Conservation (phyloP, 2,888 invertebrate genomes). For the Crossocerus cetratus region DNA sequence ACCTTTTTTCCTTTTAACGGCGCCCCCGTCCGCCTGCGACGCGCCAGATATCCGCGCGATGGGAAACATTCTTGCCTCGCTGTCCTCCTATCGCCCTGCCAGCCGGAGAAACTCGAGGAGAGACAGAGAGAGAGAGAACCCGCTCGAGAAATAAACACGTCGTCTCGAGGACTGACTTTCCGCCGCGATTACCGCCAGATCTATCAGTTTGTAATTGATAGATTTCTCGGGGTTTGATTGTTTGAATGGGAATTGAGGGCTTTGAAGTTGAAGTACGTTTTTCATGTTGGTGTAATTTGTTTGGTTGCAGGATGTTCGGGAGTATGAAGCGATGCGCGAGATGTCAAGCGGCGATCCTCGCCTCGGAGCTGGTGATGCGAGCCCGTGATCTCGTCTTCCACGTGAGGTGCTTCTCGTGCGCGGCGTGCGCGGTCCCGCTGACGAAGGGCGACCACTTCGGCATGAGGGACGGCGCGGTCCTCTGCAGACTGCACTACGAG, state of each 20-base stretch:
- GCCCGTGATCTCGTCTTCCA: conserved; percentile 96
- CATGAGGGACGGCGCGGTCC: conserved; percentile 91
- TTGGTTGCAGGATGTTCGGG: conserved; percentile 86
- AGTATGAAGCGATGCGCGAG: conserved; percentile 91
- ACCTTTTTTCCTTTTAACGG: conserved; percentile 42
- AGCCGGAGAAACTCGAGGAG: no score
- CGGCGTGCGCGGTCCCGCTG: conserved; percentile 90
- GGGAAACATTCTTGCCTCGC: conserved; percentile 42
- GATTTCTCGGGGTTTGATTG: not conserved
- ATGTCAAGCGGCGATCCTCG: conserved; percentile 92
- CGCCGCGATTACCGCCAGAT: not conserved
- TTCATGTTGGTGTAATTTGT: not conserved
- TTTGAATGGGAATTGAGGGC: not conserved
- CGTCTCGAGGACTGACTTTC: not conserved
- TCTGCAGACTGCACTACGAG: conserved; percentile 89
- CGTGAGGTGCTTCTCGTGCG: conserved; percentile 96
- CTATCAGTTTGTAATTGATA: not conserved
- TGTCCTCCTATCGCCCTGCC: conserved; percentile 31
- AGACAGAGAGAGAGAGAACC: no score
- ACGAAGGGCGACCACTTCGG: conserved; percentile 97
- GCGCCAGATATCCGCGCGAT: conserved; percentile 41
- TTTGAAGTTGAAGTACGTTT: not conserved
- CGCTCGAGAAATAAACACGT: no score
- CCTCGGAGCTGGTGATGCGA: conserved; percentile 96
- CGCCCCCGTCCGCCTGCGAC: conserved; percentile 41